Base-by-base conservation (phyloP, 2,888 invertebrate species). In the Philhelius pedissequus region DNA sequence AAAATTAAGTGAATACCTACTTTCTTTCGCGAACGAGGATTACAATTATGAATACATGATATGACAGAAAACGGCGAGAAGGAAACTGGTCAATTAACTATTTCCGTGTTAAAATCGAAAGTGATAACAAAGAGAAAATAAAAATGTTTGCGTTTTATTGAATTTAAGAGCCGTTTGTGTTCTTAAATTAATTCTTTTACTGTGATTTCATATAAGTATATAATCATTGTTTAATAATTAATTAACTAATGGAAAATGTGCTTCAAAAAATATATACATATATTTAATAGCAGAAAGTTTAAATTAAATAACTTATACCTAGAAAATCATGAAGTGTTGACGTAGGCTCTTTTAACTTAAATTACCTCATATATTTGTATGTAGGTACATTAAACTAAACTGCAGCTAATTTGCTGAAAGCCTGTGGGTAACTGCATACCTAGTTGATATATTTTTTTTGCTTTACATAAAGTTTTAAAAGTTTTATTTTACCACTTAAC, bases 271-370 rank as follows among this genome's bases (percentile, higher is more conserved):
- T 6, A 40, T 40, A 6, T n/a, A 38, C 5, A 32, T 35, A 4
- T 13, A 13, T 13, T 13, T 13, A 4, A n/a, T n/a, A 7, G n/a
- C 32, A 45, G 30, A 35, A 20, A 22, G 18, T 58, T 13, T 48
- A 0, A 40, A 40, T 15, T 15, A 38, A 38, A 3, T 13, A 15
- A 7, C 15, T 15, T 43, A 18, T 18, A n/a, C n/a, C n/a, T 60
- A 25, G 13, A 50, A 64, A 69, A 54, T 54, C 13, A 58, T 60
- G 20, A 60, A 30, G 18, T 60, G 77, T 69, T 62, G 69, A 77
- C 70, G 70, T 77, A 52, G 60, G 18, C 40, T 50, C 30, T 52
- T 18, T 11, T 40, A 45, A 43, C 40, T 20, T 58, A 45, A 11
- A 56, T 45, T 32, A 22, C n/a, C 18, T 7, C 20, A 20, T n/a